Conservation (phyloP, 2,888 invertebrate genomes). For the Caenorhabditis plicata region DNA sequence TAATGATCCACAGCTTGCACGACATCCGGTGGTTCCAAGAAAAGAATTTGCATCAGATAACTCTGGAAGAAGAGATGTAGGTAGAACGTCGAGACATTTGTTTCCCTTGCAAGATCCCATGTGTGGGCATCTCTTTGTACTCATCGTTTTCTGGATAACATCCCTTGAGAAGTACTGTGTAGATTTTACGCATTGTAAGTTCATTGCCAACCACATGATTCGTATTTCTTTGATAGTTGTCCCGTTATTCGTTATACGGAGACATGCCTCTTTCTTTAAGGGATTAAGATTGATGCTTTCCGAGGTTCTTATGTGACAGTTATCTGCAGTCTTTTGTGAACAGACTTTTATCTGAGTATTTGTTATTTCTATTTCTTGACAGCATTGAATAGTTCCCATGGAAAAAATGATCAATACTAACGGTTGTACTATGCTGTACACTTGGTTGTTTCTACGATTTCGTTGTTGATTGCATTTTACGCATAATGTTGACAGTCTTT, state of each 20-base stretch:
- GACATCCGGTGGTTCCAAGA: slow-evolving; percentile 8
- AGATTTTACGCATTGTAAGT: slow-evolving; percentile 1
- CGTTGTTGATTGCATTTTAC: no score
- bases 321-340: no score
- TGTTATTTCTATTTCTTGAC: no score
- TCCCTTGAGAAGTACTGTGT: slow-evolving; percentile 4
- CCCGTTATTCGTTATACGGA: neutral
- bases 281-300: neutral
- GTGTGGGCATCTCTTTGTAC: slow-evolving; percentile 6
- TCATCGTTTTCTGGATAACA: neutral
- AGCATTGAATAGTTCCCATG: no score
- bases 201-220: neutral
- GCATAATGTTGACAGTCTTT: no score
- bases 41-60: neutral
- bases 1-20: slow-evolving; percentile 4
- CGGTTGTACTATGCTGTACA: no score
- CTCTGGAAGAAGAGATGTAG: neutral
- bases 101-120: slow-evolving; percentile 5
- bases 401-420: no score
- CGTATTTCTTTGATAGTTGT: slow-evolving; percentile 5
- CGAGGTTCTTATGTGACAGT: no score
- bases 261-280: neutral
- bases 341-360: no score
- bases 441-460: no score
- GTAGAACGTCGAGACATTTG: slow-evolving; percentile 1